phyloP scores from a whole-genome alignment of 2,888 invertebrate species.

The Electrophaes corylata region DNA sequence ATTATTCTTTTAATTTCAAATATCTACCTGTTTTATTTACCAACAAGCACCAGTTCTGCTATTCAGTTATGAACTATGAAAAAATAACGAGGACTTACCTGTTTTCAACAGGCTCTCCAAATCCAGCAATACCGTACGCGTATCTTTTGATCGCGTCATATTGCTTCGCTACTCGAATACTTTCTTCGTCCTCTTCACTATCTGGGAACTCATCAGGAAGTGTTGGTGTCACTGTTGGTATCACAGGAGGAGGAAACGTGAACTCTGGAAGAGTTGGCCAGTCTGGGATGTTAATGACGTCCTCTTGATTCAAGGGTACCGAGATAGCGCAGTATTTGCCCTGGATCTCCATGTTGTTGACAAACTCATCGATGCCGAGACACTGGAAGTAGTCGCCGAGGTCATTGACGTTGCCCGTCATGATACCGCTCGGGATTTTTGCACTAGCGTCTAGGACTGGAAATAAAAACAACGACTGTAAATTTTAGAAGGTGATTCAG shows the following conservation, averaged over 20 bases:
- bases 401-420: constrained; percentile 64
- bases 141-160: constrained; percentile 39
- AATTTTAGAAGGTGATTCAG: too few relatives aligned
- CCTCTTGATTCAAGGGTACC: constrained; percentile 46
- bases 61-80: too few relatives aligned
- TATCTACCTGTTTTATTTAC: too few relatives aligned
- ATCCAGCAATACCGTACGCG: constrained; percentile 44
- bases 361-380: constrained; percentile 47
- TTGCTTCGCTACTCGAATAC: constrained; percentile 4
- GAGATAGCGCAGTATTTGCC: constrained; percentile 73
- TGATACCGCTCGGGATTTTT: constrained; percentile 67
- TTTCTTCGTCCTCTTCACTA: background rate
- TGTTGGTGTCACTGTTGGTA: constrained; percentile 15
- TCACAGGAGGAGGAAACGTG: constrained; percentile 27
- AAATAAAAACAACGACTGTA: constrained; percentile 4
- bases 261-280: constrained; percentile 30
- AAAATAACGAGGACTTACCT: constrained; percentile 37
- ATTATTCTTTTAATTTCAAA: too few relatives aligned
- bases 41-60: too few relatives aligned
- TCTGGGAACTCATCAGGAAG: constrained; percentile 13
- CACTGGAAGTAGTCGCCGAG: constrained; percentile 69
- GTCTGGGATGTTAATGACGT: constrained; percentile 30
- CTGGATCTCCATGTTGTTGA: constrained; percentile 51
- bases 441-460: constrained; percentile 74
- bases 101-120: constrained; percentile 38